These are phyloP conservation scores for Acanthochromis polyacanthus DNA, from an alignment of 2,113 vertebrate species.

Conservation along the genomic window DNA sequence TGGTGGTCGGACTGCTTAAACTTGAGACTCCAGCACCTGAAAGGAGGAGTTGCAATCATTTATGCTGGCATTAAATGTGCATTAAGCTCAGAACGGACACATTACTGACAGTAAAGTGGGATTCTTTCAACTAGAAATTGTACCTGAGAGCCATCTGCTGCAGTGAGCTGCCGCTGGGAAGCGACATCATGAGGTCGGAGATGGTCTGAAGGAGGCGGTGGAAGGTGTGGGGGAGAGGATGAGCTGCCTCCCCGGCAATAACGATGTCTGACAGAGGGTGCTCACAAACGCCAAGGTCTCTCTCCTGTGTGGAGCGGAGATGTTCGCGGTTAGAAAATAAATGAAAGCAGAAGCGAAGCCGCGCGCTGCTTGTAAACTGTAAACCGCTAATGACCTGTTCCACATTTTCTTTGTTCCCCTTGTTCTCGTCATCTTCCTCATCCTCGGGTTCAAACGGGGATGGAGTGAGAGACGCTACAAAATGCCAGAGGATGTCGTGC, in stretches of 20 bases:
- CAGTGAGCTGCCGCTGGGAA: constrained; percentile 96
- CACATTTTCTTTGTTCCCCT: constrained; percentile 93
- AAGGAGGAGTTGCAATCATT: constrained; percentile 9
- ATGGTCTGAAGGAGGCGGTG: constrained; percentile 98
- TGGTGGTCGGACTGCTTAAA: constrained; percentile 99
- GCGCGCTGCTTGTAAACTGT: rapidly evolving
- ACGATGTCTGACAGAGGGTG: constrained; percentile 98
- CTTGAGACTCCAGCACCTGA: constrained; percentile 99
- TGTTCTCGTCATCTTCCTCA: constrained; percentile 97
- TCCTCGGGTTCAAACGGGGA: constrained; percentile 95
- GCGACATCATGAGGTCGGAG: constrained; percentile 99
- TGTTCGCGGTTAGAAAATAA: background rate
- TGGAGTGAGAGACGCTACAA: constrained; percentile 97
- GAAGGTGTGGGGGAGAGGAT: constrained; percentile 97
- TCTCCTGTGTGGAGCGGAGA: constrained; percentile 84
- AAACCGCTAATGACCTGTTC: constrained; percentile 87
- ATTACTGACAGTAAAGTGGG: background rate
- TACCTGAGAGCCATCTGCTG: constrained; percentile 99
- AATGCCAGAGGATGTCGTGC: constrained; percentile 99
- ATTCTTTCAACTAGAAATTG: background rate
- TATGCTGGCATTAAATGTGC: background rate
- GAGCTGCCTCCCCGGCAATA: constrained; percentile 98
- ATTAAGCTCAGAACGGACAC: background rate
- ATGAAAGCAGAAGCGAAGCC: background rate
- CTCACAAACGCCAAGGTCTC: constrained; percentile 96